Evolutionary conservation across 2,113 vertebrate genomes (phyloP), one percentile per base, ranked within the genome.

Genomic region (Alaudala cheleensis): DNA sequence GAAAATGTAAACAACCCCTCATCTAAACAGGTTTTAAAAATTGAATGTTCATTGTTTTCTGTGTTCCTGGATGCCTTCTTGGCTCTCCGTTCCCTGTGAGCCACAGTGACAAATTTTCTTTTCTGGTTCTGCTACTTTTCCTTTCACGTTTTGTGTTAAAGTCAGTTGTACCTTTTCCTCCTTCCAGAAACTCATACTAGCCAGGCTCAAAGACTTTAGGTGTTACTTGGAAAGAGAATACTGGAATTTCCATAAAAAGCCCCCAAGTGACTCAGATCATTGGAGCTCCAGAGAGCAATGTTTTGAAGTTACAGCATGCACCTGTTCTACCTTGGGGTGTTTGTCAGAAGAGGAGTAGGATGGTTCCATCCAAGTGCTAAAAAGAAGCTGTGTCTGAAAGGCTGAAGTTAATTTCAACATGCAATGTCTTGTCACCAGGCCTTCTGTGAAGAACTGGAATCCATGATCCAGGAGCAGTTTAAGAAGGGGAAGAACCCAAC

Each of bases 401-500:
- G 56, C 20, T 73, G 58, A 45, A 21, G 22, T 79, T 91, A 14
- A 17, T 45, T 39, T 76, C 28, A 44, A 18, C 61, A 9, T 56
- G 31, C 37, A 14, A 60, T 84, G 50, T 91, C 73, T 50, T 90
- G 29, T 95, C 90, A 5, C 71, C 64, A 99, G 99, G 99, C 99
- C 6, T 99, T 99, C 96, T 99, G 99, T 93, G 99, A 99, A 51
- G 99, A 99, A 92, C 67, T 99, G 98, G 99, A 99, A 84, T 99
- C 99, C 3, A 99, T 99, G 99, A 99, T 99, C 92, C 99, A 99
- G 96, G 99, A 99, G 21, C 99, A 99, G 78, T 98, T 99, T 88
- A 99, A 99, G 97, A 99, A 99, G 97, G 99, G 99, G 86, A 99
- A 99, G 97, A 99, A 98, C 18, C 99, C 99, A 29, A 99, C 99